Evolutionary conservation across 2,797 vertebrate genomes (phyloP).

Genomic region (Carduelis carduelis): DNA sequence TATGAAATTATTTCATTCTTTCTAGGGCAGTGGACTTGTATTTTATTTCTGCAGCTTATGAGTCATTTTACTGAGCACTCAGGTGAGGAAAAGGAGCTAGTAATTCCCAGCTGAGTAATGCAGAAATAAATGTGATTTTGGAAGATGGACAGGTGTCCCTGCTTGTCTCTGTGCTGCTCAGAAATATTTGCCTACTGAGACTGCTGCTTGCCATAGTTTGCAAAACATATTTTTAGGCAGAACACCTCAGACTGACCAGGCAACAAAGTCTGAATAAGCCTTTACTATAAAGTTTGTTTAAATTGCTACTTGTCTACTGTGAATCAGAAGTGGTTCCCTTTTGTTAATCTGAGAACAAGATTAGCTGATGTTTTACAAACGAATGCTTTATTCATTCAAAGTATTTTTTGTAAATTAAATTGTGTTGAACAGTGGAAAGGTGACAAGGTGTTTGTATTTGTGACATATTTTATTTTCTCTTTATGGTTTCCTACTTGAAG

Average conservation of each 20-base stretch:
- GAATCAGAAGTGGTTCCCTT: neutral
- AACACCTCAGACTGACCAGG: neutral
- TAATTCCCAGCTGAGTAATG: neutral
- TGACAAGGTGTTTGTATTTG: neutral
- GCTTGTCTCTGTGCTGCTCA: neutral
- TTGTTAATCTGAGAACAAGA: neutral
- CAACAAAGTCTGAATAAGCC: neutral
- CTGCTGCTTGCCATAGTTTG: neutral
- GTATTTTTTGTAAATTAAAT: neutral
- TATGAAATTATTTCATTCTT: neutral
- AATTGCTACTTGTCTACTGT: neutral
- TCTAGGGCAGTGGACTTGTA: neutral
- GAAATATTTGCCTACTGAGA: neutral
- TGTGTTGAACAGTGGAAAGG: neutral
- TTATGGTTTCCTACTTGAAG: neutral
- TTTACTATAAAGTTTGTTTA: neutral
- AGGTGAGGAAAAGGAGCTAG: neutral
- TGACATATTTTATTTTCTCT: neutral
- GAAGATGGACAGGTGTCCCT: neutral
- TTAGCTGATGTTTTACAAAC: neutral
- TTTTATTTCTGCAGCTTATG: neutral
- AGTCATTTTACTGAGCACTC: neutral
- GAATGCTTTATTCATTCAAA: neutral
- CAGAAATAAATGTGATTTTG: neutral
- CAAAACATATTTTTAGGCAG: neutral